Base-by-base conservation (phyloP, 2,797 vertebrate species). In the Urocyon cinereoargenteus region DNA sequence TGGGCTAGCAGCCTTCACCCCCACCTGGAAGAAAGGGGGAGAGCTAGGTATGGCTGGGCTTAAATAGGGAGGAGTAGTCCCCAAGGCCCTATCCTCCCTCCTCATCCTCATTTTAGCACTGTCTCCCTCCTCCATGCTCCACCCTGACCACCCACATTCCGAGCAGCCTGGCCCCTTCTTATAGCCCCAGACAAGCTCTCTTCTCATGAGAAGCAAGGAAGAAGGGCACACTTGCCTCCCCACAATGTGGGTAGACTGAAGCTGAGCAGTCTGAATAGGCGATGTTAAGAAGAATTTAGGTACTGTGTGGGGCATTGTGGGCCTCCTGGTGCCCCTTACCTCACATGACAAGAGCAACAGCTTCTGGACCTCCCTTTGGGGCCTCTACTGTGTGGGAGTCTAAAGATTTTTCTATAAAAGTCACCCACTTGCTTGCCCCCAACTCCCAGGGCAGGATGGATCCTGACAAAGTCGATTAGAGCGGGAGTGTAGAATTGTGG, bases 321-420 rank as follows among this genome's bases (percentile, higher is more conserved):
- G 40, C 64, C 13, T 55, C n/a, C 24, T 59, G 53, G 55, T 36
- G 31, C 24, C n/a, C 62, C 21, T 86, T n/a, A n/a, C 51, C 21
- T 86, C 31, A 49, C 8, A 15, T 3, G 36, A 75, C 45, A 53
- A 78, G 78, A 91, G 12, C 21, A 51, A 51, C 34, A 82, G 78
- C 73, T 61, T 81, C 87, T n/a, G 57, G n/a, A 18, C 40, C 83
- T 79, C 57, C 49, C 14, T 83, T 11, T 3, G 11, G 10, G 34
- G n/a, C 12, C 70, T 61, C 34, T 3, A 1, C 11, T 86, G 19
- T 64, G 24, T 79, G 31, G 13, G 49, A 36, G 4, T 34, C 28
- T 90, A 87, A 87, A 84, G 34, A 57, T 26, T 90, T 92, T 64
- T 90, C 57, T 64, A 22, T 45, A 86, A 70, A 86, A 94, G 14